Evolutionary conservation across 1,140 invertebrate species (phyloP).

Genomic region (Bombus soroeensis): DNA sequence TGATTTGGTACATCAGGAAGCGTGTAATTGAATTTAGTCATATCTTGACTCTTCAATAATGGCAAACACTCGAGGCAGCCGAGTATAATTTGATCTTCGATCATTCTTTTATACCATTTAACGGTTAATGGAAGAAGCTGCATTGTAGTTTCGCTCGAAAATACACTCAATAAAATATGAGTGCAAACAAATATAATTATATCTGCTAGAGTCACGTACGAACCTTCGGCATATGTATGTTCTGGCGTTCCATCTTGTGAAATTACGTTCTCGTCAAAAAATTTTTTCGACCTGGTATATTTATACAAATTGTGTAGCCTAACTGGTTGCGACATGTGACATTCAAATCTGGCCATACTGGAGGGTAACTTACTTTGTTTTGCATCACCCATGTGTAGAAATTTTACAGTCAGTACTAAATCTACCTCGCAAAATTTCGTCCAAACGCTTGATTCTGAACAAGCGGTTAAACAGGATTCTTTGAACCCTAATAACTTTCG

Average conservation of each 20-base stretch:
- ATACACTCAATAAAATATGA: slow-evolving; percentile 85
- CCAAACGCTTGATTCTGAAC: slow-evolving; percentile 94
- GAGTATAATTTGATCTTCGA: slow-evolving; percentile 73
- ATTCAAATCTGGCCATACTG: slow-evolving; percentile 90
- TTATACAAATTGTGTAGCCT: slow-evolving; percentile 95
- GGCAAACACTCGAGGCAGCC: slow-evolving; percentile 70
- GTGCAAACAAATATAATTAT: slow-evolving; percentile 90
- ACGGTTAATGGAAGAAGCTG: slow-evolving; percentile 86
- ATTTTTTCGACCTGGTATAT: slow-evolving; percentile 84
- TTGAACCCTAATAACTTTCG: slow-evolving; percentile 89
- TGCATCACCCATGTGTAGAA: slow-evolving; percentile 44
- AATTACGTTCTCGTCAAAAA: slow-evolving; percentile 62
- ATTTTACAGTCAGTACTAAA: slow-evolving; percentile 85
- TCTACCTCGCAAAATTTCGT: slow-evolving; percentile 96
- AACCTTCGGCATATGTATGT: slow-evolving; percentile 93
- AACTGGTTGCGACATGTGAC: slow-evolving; percentile 92
- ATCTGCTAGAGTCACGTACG: slow-evolving; percentile 92
- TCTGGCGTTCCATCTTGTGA: slow-evolving; percentile 66
- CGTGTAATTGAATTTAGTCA: slow-evolving; percentile 55
- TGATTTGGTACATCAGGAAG: slow-evolving; percentile 77
- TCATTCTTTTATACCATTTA: slow-evolving; percentile 86
- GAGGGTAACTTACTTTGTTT: slow-evolving; percentile 81
- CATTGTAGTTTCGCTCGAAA: slow-evolving; percentile 80
- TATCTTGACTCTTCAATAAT: slow-evolving; percentile 13
- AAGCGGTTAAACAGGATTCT: slow-evolving; percentile 89